A percentile compares a stretch with the other conserved stretches of the same genome.
Evolutionary conservation across 1,140 invertebrate species (phyloP).

Genomic region (Oryzaephilus surinamensis): DNA sequence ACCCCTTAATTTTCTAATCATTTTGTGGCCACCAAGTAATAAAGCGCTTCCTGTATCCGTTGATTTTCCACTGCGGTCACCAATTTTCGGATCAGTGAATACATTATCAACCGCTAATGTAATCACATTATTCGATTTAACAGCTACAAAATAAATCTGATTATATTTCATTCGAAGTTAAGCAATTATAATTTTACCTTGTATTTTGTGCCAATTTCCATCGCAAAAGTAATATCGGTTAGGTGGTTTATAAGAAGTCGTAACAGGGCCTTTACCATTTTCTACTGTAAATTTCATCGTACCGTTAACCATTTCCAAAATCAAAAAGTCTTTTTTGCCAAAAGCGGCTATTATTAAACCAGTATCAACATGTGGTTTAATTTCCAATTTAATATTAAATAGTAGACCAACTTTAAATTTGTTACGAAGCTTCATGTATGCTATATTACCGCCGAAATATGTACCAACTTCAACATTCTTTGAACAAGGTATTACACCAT

Average conservation of each 20-base stretch:
- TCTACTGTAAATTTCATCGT: conserved; percentile 71
- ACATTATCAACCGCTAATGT: conserved; percentile 70
- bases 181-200: conserved; percentile 48
- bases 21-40: conserved; percentile 81
- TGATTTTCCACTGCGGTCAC: conserved; percentile 47
- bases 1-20: conserved; percentile 42
- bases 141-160: conserved; percentile 47
- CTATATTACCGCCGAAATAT: conserved; percentile 63
- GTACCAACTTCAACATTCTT: conserved; percentile 75
- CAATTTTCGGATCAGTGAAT: conserved; percentile 53
- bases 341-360: conserved; percentile 77
- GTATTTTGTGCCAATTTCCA: conserved; percentile 85
- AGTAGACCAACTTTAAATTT: conserved; percentile 59
- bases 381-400: conserved; percentile 73
- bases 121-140: conserved; percentile 76
- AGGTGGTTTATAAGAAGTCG: conserved; percentile 58
- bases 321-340: conserved; percentile 66
- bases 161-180: neutral
- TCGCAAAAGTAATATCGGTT: conserved; percentile 79
- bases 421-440: conserved; percentile 27
- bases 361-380: conserved; percentile 73
- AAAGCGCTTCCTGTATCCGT: conserved; percentile 76
- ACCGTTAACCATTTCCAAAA: conserved; percentile 83
- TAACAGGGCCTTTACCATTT: conserved; percentile 71
- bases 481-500: conserved; percentile 66